Evolutionary conservation across 2,113 vertebrate species (phyloP).

Genomic region (Neodontobutis hainanensis): DNA sequence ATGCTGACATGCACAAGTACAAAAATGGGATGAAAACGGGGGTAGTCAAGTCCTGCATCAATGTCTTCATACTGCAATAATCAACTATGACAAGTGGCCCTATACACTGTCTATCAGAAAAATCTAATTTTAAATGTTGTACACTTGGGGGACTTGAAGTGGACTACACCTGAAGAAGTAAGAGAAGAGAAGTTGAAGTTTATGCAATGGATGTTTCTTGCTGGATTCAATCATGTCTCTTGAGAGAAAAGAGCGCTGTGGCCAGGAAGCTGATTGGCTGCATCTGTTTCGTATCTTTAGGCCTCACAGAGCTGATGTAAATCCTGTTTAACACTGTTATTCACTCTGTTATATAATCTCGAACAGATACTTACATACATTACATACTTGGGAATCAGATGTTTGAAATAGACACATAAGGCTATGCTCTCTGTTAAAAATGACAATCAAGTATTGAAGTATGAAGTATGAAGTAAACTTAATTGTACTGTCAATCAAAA

Average conservation of each 20-base stretch:
- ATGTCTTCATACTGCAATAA: too few species aligned
- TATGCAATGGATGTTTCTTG: not conserved
- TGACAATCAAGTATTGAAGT: not conserved
- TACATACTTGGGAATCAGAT: not conserved
- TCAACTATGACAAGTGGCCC: too few species aligned
- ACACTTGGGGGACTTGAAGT: not conserved
- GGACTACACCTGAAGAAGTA: not conserved
- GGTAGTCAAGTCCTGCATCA: too few species aligned
- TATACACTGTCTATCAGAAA: too few species aligned
- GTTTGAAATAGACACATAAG: too few species aligned
- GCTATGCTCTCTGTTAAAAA: too few species aligned
- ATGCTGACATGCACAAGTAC: too few species aligned
- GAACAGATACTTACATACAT: not conserved
- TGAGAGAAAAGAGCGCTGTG: not conserved
- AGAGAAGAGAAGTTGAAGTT: too few species aligned
- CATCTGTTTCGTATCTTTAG: constrained; percentile 29
- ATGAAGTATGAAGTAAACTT: too few species aligned
- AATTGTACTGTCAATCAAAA: too few species aligned
- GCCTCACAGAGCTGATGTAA: not conserved
- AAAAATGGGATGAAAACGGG: too few species aligned
- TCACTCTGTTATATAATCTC: not conserved
- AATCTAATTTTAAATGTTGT: too few species aligned
- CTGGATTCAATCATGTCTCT: not conserved
- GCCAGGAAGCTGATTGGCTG: constrained; percentile 15
- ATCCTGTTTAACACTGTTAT: not conserved